phyloP scores from a whole-genome alignment of 2,797 vertebrate genomes.

The Crocidura indochinensis region DNA sequence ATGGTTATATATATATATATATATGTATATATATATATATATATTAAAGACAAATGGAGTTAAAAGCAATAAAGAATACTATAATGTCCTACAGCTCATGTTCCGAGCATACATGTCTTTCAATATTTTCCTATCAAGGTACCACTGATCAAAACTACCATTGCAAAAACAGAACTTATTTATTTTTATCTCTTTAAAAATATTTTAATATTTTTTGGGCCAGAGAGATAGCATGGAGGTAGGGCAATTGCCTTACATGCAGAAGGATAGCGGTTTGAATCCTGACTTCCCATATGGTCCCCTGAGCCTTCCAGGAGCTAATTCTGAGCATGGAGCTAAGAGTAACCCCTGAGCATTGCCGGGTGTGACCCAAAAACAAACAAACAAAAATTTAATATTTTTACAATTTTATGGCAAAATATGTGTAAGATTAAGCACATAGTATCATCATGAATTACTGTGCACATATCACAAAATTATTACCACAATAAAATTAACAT shows the following conservation, averaged over 20 bases:
- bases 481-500: conserved; percentile 51
- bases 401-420: conserved; percentile 6
- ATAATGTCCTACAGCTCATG: conserved; percentile 16
- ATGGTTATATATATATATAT: no score
- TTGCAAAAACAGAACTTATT: conserved; percentile 13
- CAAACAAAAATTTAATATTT: conserved; percentile 40
- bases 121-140: conserved; percentile 46
- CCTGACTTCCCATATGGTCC: no score
- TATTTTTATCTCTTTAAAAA: conserved; percentile 31
- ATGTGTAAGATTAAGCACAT: background rate
- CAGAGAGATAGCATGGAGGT: no score
- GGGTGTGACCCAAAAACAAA: no score
- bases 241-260: no score
- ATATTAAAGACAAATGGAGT: conserved; percentile 61
- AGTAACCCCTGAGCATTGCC: no score
- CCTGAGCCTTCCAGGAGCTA: no score
- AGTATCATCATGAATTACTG: conserved; percentile 31
- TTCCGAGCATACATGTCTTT: conserved; percentile 28
- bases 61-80: conserved; percentile 59
- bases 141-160: conserved; percentile 26
- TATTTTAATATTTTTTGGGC: no score
- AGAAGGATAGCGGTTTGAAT: no score
- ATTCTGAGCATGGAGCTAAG: no score
- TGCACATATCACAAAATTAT: conserved; percentile 15
- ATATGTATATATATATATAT: background rate